Evolutionary conservation across 2,888 invertebrate species (phyloP).

Genomic region (Tryphoninae sp.): DNA sequence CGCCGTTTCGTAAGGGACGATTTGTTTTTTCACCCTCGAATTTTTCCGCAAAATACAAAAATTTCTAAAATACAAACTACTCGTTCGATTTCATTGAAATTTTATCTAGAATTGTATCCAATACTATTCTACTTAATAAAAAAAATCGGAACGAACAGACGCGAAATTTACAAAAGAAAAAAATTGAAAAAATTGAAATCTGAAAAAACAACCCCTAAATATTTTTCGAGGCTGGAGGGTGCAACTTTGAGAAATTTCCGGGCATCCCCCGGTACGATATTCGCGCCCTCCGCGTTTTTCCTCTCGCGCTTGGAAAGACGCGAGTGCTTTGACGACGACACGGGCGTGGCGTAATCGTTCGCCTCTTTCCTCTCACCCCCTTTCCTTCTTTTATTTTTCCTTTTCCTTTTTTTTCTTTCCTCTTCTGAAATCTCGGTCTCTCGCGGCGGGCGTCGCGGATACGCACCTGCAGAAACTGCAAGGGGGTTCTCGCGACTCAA

Average conservation of each 20-base stretch:
- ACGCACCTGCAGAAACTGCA: constrained; percentile 57
- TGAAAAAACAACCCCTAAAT: background rate
- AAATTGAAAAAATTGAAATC: no score
- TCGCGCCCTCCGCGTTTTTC: constrained; percentile 33
- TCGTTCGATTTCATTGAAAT: no score
- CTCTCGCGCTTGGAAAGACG: constrained; percentile 48
- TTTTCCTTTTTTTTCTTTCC: constrained; percentile 38
- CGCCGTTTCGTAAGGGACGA: no score
- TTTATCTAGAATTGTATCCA: no score
- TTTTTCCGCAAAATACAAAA: no score
- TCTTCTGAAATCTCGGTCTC: constrained; percentile 52
- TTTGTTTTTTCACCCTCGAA: no score
- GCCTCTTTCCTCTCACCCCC: constrained; percentile 33
- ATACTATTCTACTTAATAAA: no score
- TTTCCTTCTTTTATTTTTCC: background rate
- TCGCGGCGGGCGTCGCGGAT: constrained; percentile 61
- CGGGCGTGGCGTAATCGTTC: constrained; percentile 58
- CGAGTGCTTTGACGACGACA: constrained; percentile 47
- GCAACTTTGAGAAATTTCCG: constrained; percentile 22
- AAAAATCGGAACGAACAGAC: no score
- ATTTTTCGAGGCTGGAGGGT: background rate
- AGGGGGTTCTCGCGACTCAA: background rate
- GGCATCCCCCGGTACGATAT: constrained; percentile 44
- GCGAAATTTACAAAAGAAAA: no score
- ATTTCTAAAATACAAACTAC: background rate